Evolutionary conservation across 2,113 vertebrate genomes (phyloP), one percentile per base, ranked within the genome.

Genomic region (Lycocorax pyrrhopterus): DNA sequence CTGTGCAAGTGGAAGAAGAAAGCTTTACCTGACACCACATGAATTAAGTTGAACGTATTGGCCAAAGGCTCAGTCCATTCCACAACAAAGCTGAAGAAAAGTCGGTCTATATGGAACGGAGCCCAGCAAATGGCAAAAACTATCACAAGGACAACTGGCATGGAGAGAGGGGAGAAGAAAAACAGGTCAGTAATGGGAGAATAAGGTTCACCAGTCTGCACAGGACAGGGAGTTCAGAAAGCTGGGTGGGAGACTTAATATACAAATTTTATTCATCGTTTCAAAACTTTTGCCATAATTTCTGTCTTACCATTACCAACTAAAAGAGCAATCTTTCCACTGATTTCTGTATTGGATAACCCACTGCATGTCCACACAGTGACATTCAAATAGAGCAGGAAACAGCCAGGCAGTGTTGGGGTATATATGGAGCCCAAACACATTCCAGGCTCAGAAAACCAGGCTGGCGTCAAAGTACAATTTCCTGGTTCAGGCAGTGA

Each of bases 21-120:
- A 87, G 9, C 3, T 64, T 97, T 98, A 98, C 98, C 98, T 97
- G 98, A 98, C 4, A 98, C 89, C 72, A 98, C 97, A 2, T 98
- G 98, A 93, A 98, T 96, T 80, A 98, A 86, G 83, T 98, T 98
- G 94, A 98, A 98, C 19, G 81, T 92, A 7, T 97, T 95, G 83
- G 98, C 98, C 62, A 98, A 85, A 52, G 98, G 92, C 76, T 98
- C 98, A 10, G 97, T 98, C 98, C 98, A 98, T 44, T 98, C 96
- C 46, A 97, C 94, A 77, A 98, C 96, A 59, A 98, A 98, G 87
- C 98, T 98, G 96, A 98, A 98, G 97, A 98, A 98, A 27, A 98
- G 97, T 35, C 97, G 92, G 27, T 98, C 98, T 60, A 97, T 39
- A 9, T 98, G 98, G 94, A 98, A 98, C 2, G 98, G 98, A 59